Base-by-base conservation (phyloP, 2,797 vertebrate genomes). In the Sebastes iracundus region DNA sequence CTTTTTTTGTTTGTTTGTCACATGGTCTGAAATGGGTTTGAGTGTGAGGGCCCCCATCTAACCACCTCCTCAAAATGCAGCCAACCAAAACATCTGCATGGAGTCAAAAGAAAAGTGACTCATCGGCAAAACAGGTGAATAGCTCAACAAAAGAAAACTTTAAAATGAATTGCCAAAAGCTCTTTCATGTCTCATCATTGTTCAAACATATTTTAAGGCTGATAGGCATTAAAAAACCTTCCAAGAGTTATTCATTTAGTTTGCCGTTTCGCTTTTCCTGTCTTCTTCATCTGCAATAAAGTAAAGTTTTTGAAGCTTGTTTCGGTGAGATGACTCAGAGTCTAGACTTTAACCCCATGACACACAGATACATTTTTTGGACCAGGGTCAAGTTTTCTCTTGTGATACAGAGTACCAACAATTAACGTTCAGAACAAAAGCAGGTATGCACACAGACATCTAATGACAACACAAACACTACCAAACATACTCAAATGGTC, bases 21-120 rank as follows among this genome's bases (percentile, higher is more conserved):
- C 6, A 25, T 1, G 13, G 22, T 70, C 27, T 52, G 27, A 33
- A 18, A 22, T 25, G 49, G 3, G 16, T 35, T 46, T 32, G 55
- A 22, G 18, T 20, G 10, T 27, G 22, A 42, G 20, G 16, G 16
- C 8, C 3, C 3, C 46, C 18, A 59, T 53, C 56, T 58, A 59
- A 78, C 53, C 49, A 46, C 69, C 75, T 78, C 42, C 18, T 59
- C 52, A 74, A 20, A 42, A 74, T 14, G 38, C 25, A 72, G 68
- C 27, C 18, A 23, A 52, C 6, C 13, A 22, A 68, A 72, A 81
- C 76, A 49, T 33, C 32, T 46, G 60, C 10, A 25, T 30, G 28
- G 1, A 55, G 18, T 25, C 25, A 62, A 72, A 52, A 52, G 58
- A 46, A 33, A 30, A 42, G 14, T 79, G 75, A 89, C 8, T 88